Evolutionary conservation across 2,113 vertebrate species (phyloP).

Genomic region (Megaleporinus macrocephalus): DNA sequence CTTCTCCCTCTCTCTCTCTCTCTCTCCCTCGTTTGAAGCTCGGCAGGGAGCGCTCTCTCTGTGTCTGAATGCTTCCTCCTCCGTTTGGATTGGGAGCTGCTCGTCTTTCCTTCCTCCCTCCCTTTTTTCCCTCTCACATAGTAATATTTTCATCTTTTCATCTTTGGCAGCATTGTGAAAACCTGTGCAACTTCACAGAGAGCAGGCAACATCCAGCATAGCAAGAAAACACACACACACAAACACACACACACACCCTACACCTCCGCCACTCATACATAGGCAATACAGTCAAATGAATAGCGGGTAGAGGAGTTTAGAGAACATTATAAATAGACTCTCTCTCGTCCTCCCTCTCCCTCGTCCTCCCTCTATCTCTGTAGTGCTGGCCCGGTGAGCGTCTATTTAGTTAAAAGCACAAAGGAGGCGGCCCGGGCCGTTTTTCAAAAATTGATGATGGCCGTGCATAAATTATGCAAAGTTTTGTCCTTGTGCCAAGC

Average conservation of each 20-base stretch:
- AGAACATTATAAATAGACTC: conserved; percentile 73
- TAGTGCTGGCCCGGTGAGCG: conserved; percentile 52
- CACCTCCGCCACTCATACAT: conserved; percentile 3
- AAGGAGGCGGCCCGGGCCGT: conserved; percentile 70
- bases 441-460: conserved; percentile 81
- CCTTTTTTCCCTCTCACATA: conserved; percentile 4
- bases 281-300: conserved; percentile 39
- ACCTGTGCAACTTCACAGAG: conserved; percentile 13
- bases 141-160: conserved; percentile 50
- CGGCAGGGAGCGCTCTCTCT: background rate
- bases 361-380: background rate
- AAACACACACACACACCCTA: no score
- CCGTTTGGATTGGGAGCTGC: conserved; percentile 35
- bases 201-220: background rate
- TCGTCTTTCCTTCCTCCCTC: background rate
- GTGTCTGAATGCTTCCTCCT: background rate
- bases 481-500: conserved; percentile 82
- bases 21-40: background rate
- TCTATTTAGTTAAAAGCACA: conserved; percentile 78
- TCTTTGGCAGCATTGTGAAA: conserved; percentile 53
- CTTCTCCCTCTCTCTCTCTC: background rate
- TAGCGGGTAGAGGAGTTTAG: conserved; percentile 67
- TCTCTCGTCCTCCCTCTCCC: background rate
- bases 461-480: conserved; percentile 86
- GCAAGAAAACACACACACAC: background rate